Evolutionary conservation across 2,888 invertebrate species (phyloP), one percentile per base, ranked within the genome.

Genomic region (Autographa pulchrina): DNA sequence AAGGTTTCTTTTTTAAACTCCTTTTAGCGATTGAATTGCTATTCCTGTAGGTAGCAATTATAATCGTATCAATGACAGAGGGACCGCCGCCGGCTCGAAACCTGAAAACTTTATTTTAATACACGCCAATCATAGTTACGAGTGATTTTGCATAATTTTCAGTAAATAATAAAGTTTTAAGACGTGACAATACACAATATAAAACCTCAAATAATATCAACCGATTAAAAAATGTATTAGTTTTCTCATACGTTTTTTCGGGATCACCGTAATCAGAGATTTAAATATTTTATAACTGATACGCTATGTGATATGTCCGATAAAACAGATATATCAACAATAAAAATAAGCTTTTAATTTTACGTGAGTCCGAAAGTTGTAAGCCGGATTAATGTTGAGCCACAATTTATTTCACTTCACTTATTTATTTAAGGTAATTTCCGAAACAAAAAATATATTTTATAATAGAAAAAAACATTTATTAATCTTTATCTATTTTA

Each of bases 131-230:
- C 43, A 75, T 62, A 61, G 74, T 69, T 72, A 62, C 59, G 41
- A 61, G 69, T 74, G 76, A 69, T 60, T 65, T 62, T 77, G 74
- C 43, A 71, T 62, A 74, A 71, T 75, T 84, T 79, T 72, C 82
- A 82, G 59, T n/a, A 8, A 68, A 52, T 68, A 43, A 60, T 65
- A 59, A 9, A 7, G 59, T n/a, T 70, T 41, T 58, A 74, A 72
- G 70, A 69, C 65, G 65, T 65, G 68, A 69, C 78, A 74, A 65
- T 70, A 41, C 43, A 31, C 61, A n/a, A 54, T 54, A 54, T 48
- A 0, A 31, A 41, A 9, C 11, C 11, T 25, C 20, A n/a, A 14
- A 56, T 61, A n/a, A 35, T 35, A 35, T 5, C 2, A 35, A 35
- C 35, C 35, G 35, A 35, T 8, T 35, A 25, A 25, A 25, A 25